Evolutionary conservation across 1,140 invertebrate genomes (phyloP), one percentile per base, ranked within the genome.

Genomic region (Phthorimaea operculella): DNA sequence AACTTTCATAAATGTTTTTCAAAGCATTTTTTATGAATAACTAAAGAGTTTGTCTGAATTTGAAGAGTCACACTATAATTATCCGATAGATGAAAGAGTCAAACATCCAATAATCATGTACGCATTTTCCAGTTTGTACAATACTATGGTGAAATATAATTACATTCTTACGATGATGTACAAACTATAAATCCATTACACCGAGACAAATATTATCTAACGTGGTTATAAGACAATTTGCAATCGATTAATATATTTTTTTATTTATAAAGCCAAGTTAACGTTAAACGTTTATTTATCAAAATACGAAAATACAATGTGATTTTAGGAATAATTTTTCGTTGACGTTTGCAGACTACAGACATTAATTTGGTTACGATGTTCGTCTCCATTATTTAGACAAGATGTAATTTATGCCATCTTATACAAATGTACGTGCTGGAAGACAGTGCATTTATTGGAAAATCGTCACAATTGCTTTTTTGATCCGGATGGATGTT

Each of bases 261-360:
- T 54, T 15, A 42, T 68, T 68, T 54, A 64, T 68, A 72, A 79
- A 79, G 74, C 72, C 70, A 62, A 74, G 68, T 74, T 69, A 70
- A 70, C 67, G 65, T 75, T 66, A 59, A 69, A 74, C 69, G 63
- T 71, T 65, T 56, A 60, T 69, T 71, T 82, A 79, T 70, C 66
- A 79, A 82, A 80, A 79, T 81, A 79, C 70, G 36, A 69, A 68
- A 57, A 63, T 66, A 54, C 62, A 59, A 58, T 58, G 63, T 70
- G 21, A 68, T 70, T 71, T 57, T 78, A 82, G 68, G 70, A 82
- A 76, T 78, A 72, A 56, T 66, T 69, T 52, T 81, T 81, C 76
- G 75, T 76, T 76, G 76, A 73, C 64, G 59, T 59, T 63, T 59
- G 58, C 62, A 53, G 68, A 17, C 1, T 17, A 47, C 44, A 47